Conservation (phyloP, 2,888 invertebrate species). For the Rhingia rostrata region DNA sequence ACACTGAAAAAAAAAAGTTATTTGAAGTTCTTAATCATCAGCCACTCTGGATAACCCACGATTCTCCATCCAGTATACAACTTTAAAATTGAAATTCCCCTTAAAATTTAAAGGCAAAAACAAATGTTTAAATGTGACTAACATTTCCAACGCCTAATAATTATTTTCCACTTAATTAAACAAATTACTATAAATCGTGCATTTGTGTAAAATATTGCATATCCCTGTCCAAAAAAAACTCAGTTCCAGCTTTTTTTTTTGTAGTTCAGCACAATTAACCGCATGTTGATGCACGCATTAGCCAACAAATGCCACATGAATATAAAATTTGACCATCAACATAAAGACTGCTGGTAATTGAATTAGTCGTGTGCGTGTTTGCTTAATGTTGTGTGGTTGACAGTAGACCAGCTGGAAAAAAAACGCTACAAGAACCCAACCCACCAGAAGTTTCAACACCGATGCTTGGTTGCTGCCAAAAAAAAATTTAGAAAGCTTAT, state of each 20-base stretch:
- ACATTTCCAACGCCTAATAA: constrained; percentile 37
- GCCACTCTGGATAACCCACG: too few relatives aligned
- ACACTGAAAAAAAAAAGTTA: too few relatives aligned
- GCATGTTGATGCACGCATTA: constrained; percentile 66
- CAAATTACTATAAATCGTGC: constrained; percentile 31
- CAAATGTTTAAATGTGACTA: not conserved
- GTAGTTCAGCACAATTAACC: constrained; percentile 36
- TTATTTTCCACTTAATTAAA: constrained; percentile 64
- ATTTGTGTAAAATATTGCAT: not conserved
- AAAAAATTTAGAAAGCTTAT: not conserved
- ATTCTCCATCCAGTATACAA: too few relatives aligned
- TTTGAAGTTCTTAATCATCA: too few relatives aligned
- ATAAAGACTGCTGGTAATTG: constrained; percentile 52
- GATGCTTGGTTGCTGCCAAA: constrained; percentile 20
- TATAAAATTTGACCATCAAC: constrained; percentile 56
- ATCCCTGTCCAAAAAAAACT: not conserved
- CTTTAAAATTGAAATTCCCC: too few relatives aligned
- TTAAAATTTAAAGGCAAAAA: too few relatives aligned
- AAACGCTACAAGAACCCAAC: constrained; percentile 33
- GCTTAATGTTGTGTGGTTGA: constrained; percentile 66
- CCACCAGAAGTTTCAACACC: constrained; percentile 50
- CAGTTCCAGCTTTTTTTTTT: not conserved
- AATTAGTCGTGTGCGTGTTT: constrained; percentile 72
- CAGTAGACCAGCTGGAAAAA: constrained; percentile 33
- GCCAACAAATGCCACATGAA: constrained; percentile 67